These are phyloP conservation scores for Notodonta ziczac DNA, from an alignment of 2,888 invertebrate genomes.

Conservation along the genomic window DNA sequence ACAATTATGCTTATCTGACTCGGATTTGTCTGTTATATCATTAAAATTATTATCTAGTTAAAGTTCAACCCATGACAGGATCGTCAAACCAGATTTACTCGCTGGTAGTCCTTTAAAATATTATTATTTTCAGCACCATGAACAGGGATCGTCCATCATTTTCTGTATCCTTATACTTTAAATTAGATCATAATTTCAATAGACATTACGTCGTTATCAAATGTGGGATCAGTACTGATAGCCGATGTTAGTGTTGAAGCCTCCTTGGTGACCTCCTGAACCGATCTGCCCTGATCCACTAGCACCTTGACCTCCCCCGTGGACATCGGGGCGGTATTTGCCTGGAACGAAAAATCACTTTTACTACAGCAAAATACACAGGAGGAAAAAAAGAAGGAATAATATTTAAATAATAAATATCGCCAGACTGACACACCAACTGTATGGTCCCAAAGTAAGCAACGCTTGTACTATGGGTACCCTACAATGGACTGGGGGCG, in stretches of 20 bases:
- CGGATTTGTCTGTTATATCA: background rate
- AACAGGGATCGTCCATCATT: too few species aligned
- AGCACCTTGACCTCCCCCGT: constrained; percentile 32
- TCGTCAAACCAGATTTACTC: background rate
- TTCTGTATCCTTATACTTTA: background rate
- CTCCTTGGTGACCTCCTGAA: constrained; percentile 51
- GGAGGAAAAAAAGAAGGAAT: too few species aligned
- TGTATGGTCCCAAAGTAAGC: too few species aligned
- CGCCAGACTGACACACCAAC: too few species aligned
- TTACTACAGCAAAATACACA: too few species aligned
- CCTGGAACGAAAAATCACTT: constrained; percentile 40
- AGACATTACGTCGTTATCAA: constrained; percentile 11
- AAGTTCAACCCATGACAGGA: background rate
- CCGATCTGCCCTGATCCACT: constrained; percentile 33
- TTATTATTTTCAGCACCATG: too few species aligned
- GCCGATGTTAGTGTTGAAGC: constrained; percentile 56
- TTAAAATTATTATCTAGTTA: background rate
- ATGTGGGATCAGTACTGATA: constrained; percentile 44
- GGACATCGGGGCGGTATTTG: constrained; percentile 52
- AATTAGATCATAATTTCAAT: constrained; percentile 12
- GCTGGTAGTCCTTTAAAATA: too few species aligned
- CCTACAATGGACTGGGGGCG: too few species aligned
- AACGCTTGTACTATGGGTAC: too few species aligned
- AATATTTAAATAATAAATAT: too few species aligned
- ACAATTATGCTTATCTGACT: background rate